A percentile compares a stretch with the other conserved stretches of the same genome.
phyloP scores from a whole-genome alignment of 1,140 invertebrate species.

The Orussus abietinus region DNA sequence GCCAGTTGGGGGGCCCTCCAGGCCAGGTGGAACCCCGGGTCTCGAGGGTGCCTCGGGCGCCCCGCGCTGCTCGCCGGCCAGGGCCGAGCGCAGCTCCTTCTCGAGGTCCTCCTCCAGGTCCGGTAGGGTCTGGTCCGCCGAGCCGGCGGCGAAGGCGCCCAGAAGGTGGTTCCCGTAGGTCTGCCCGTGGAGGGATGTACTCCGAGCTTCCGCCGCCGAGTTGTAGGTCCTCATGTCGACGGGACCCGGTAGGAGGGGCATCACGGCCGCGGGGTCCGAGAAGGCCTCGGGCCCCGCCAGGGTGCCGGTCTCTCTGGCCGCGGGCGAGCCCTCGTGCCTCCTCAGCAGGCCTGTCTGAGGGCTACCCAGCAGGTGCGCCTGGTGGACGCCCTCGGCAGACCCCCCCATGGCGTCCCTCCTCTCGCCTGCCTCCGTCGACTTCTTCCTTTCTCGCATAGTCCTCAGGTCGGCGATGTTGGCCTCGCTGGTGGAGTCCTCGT shows the following conservation, averaged over 20 bases:
- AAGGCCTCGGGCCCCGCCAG: conserved; percentile 40
- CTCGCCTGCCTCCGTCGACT: conserved; percentile 70
- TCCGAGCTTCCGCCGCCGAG: conserved; percentile 50
- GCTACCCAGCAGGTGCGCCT: conserved; percentile 50
- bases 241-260: conserved; percentile 73
- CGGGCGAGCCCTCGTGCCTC: conserved; percentile 28
- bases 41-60: conserved; percentile 39
- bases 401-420: conserved; percentile 55
- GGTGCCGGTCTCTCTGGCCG: conserved; percentile 32
- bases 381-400: conserved; percentile 43
- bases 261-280: conserved; percentile 61
- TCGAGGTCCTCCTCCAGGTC: conserved; percentile 76
- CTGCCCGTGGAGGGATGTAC: conserved; percentile 53
- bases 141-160: conserved; percentile 60
- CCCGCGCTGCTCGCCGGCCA: conserved; percentile 57
- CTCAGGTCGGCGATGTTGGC: conserved; percentile 74
- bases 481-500: conserved; percentile 73
- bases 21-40: conserved; percentile 17
- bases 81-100: conserved; percentile 65
- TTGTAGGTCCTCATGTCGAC: conserved; percentile 86
- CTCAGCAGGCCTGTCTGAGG: no score
- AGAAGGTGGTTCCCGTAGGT: conserved; percentile 62
- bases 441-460: conserved; percentile 74
- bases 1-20: conserved; percentile 15
- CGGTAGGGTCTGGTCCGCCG: conserved; percentile 62